Evolutionary conservation across 2,113 vertebrate genomes (phyloP).

Genomic region (Grus americana): DNA sequence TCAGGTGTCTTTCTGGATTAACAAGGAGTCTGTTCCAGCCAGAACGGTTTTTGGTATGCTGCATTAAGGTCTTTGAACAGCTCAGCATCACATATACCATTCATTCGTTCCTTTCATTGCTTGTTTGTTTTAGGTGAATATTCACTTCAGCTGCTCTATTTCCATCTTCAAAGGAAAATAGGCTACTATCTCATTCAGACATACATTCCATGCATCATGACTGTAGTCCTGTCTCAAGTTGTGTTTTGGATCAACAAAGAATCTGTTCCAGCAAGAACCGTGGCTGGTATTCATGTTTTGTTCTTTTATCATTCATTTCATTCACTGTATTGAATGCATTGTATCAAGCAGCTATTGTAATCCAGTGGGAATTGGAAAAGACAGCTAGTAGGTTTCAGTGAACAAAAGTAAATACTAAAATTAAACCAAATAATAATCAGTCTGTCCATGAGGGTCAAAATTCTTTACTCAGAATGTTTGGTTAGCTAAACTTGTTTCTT

Average conservation of each 20-base stretch:
- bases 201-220: slow-evolving; percentile 83
- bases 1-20: slow-evolving; percentile 98
- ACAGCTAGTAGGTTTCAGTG: not conserved
- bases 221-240: slow-evolving; percentile 84
- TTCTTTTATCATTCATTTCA: not conserved
- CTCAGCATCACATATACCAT: not conserved
- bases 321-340: not conserved
- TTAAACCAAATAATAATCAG: not conserved
- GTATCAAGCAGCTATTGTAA: not conserved
- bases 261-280: slow-evolving; percentile 81
- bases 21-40: slow-evolving; percentile 96
- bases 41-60: slow-evolving; percentile 94
- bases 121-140: slow-evolving; percentile 64
- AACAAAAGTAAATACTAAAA: not conserved
- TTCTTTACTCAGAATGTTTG: not conserved
- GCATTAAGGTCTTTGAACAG: not conserved
- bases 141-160: slow-evolving; percentile 62
- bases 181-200: slow-evolving; percentile 86
- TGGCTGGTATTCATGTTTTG: slow-evolving; percentile 72
- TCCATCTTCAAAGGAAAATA: slow-evolving; percentile 74
- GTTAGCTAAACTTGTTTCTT: not conserved
- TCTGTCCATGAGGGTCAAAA: not conserved
- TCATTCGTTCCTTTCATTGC: not conserved
- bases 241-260: slow-evolving; percentile 88
- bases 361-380: not conserved